Evolutionary conservation across 2,797 vertebrate genomes (phyloP).

Genomic region (Scolopax bukidnonensis): DNA sequence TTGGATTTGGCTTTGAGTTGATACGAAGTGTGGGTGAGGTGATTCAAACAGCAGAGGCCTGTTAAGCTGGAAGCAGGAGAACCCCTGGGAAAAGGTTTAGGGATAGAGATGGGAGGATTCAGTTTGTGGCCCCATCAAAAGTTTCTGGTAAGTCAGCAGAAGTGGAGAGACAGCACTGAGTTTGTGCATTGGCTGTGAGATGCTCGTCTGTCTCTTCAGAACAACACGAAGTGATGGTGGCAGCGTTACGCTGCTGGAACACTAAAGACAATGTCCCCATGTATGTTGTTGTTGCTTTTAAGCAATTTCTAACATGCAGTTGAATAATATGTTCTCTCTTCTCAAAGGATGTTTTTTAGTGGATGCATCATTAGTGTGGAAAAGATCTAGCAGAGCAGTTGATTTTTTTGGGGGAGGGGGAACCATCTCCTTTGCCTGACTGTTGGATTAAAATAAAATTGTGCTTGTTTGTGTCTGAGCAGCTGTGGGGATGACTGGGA

Average conservation of each 20-base stretch:
- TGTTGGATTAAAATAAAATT: not conserved
- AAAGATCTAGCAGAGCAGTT: not conserved
- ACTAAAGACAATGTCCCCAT: not conserved
- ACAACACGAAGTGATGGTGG: not conserved
- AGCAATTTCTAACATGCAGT: not conserved
- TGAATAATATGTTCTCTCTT: not conserved
- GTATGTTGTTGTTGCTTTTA: not conserved
- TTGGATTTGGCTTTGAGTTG: not conserved
- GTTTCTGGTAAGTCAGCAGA: conserved; percentile 40
- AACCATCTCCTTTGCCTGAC: not conserved
- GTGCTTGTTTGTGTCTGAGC: not conserved
- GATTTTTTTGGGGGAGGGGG: not conserved
- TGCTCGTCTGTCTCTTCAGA: not conserved
- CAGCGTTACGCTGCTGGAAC: not conserved
- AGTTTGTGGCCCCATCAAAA: not conserved
- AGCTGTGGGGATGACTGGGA: not conserved
- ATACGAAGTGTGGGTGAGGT: not conserved
- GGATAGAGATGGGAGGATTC: not conserved
- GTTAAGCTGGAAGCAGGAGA: not conserved
- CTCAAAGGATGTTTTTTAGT: not conserved
- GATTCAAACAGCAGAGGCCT: not conserved
- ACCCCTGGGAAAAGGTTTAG: not conserved
- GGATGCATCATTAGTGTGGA: not conserved
- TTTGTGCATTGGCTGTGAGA: not conserved
- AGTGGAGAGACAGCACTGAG: not conserved